Evolutionary conservation across 2,113 vertebrate species (phyloP), one percentile per base, ranked within the genome.

Genomic region (human (Homo sapiens)): DNA sequence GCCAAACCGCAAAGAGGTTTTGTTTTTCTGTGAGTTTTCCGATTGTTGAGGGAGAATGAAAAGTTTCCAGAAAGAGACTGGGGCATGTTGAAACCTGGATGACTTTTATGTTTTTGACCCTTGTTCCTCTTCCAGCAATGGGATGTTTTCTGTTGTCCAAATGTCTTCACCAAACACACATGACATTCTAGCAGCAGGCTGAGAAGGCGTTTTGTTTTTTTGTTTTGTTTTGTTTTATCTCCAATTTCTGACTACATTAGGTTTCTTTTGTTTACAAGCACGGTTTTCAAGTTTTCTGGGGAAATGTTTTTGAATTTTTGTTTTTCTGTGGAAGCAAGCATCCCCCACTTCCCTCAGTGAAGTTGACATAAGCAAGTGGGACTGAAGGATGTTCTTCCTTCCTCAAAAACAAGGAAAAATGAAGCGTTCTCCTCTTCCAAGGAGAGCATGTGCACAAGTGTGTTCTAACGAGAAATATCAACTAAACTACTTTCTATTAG

Each of bases 181-280:
- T 0, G 0, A 73, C 76, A 86, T 27, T 81, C 55, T 73, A 55
- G 23, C 35, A 64, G 45, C 64, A 90, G 93, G 17, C n/a, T 50
- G 25, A 82, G 35, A 76, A 70, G 9, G 9, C 4, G 3, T 43
- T 50, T 72, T 5, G 4, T 30, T 55, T 72, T 66, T 52, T 52
- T 6, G 2, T 52, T 18, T 52, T 52, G 52, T 18, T 52, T 52
- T 52, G 52, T 52, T 52, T 52, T 52, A 52, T 7, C 57, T 73
- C 27, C 30, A 88, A 25, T 83, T 43, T 64, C 32, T 84, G 35
- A 64, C 9, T 80, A 30, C 30, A 38, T 70, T 50, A 70, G 43
- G 30, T 89, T 97, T 84, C 64, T 80, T 88, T 70, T 94, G 35
- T 95, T 96, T 96, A 66, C 90, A 97, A 94, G 84, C 90, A 78